Percentiles rank a stretch among this genome's conserved stretches.
Evolutionary conservation across 1,140 invertebrate genomes (phyloP).

Genomic region (Temnothorax curvispinosus): DNA sequence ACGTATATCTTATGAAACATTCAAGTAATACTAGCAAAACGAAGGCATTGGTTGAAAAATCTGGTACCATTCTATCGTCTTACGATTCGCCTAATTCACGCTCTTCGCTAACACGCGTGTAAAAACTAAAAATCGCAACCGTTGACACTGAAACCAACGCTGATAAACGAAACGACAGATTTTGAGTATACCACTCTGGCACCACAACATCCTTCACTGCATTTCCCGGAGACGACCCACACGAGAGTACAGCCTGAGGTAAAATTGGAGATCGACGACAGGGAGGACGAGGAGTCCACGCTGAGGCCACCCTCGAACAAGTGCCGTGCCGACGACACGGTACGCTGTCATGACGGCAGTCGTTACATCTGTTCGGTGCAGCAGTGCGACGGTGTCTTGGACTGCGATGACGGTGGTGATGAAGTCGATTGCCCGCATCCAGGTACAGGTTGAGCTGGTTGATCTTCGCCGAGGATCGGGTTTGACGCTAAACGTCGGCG

Average conservation of each 20-base stretch:
- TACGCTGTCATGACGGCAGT: slow-evolving; percentile 82
- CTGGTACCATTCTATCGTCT: neutral
- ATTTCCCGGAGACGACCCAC: neutral
- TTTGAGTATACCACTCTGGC: slow-evolving; percentile 1
- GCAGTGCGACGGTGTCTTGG: slow-evolving; percentile 84
- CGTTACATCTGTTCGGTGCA: slow-evolving; percentile 83
- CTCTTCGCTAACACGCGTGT: slow-evolving; percentile 17
- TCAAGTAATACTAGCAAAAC: too few relatives aligned
- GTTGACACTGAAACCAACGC: neutral
- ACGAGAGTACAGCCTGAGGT: neutral
- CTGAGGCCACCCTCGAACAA: slow-evolving; percentile 70
- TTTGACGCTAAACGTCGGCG: neutral
- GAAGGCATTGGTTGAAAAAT: neutral
- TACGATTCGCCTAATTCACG: neutral
- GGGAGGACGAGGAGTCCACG: slow-evolving; percentile 16
- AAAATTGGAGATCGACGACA: neutral
- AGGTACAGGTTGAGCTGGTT: slow-evolving; percentile 66
- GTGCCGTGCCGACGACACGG: slow-evolving; percentile 84
- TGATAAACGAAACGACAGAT: slow-evolving; percentile 50
- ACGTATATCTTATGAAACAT: too few relatives aligned
- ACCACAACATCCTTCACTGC: neutral
- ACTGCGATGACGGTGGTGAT: slow-evolving; percentile 87
- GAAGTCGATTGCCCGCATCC: slow-evolving; percentile 78
- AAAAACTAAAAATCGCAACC: neutral
- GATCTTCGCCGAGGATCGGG: neutral